phyloP scores from a whole-genome alignment of 2,888 invertebrate species.

The Lordiphosa fenestrarum region DNA sequence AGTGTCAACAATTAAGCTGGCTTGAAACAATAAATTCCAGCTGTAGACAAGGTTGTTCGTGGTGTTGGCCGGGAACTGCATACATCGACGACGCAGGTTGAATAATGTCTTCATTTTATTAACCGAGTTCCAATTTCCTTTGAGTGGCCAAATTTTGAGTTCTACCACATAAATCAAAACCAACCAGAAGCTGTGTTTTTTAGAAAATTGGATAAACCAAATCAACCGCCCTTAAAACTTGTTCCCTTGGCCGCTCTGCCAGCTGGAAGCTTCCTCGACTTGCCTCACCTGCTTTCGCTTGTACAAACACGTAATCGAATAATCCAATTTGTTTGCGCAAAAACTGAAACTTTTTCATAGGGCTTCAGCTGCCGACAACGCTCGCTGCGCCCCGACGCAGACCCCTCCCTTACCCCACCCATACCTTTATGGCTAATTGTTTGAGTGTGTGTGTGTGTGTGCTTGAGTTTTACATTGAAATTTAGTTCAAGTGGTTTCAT shows the following conservation, averaged over 20 bases:
- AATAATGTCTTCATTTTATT: slow-evolving; percentile 59
- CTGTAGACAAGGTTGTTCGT: background rate
- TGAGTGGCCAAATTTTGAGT: too few relatives aligned
- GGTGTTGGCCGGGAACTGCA: too few relatives aligned
- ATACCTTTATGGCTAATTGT: slow-evolving; percentile 51
- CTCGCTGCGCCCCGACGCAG: background rate
- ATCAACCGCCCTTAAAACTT: slow-evolving; percentile 51
- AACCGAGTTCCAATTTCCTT: too few relatives aligned
- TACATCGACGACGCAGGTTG: background rate
- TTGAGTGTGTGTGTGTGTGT: slow-evolving; percentile 32
- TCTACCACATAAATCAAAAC: background rate
- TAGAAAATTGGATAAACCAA: slow-evolving; percentile 5
- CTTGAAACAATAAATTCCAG: slow-evolving; percentile 53
- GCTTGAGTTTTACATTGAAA: slow-evolving; percentile 37
- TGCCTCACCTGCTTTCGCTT: slow-evolving; percentile 38
- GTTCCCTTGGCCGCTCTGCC: slow-evolving; percentile 30
- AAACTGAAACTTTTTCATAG: slow-evolving; percentile 68
- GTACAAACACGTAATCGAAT: slow-evolving; percentile 69
- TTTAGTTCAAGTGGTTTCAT: slow-evolving; percentile 27
- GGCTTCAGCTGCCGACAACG: slow-evolving; percentile 55
- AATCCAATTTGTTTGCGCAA: slow-evolving; percentile 74
- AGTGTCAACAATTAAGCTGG: slow-evolving; percentile 40
- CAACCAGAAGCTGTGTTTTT: slow-evolving; percentile 3
- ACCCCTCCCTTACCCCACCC: background rate
- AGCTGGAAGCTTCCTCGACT: slow-evolving; percentile 1